Base-by-base conservation (phyloP, 2,888 invertebrate genomes). In the Mechanitis messenoides region DNA sequence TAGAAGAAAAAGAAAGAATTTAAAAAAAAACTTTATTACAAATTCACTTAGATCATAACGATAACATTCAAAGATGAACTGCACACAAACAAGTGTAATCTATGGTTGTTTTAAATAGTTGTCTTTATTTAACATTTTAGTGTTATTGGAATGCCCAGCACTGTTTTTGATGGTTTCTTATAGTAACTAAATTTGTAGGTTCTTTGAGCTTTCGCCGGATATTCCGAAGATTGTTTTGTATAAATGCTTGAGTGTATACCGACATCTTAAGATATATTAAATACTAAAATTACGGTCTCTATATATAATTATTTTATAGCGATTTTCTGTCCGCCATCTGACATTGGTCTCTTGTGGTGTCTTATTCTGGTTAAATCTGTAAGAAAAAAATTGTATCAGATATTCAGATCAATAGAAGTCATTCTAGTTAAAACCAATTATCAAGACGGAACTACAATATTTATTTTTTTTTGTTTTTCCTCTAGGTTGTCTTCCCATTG, bases 81-180 rank as follows among this genome's bases (percentile, higher is more conserved):
- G 69, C 75, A 74, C 74, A 76, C 75, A 74, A 74, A 75, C 68
- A 76, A 75, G 69, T 74, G 72, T 71, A 74, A 74, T 67, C 67
- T 70, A 68, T 72, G 72, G 70, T 71, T 71, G 66, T 72, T 72
- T 55, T 28, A 53, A 20, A 68, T 69, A 73, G 77, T 73, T 85
- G 87, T 86, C 87, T 87, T 86, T 86, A 81, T 75, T 76, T 76
- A 70, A 74, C 74, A 53, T 67, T 60, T 77, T 81, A 79, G 73
- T 76, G 64, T 75, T 77, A 82, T 83, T 87, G 87, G 86, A 87
- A 87, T 87, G 85, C 85, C 85, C 85, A 85, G 84, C 86, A 83
- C 78, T 78, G 74, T 67, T 20, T 20, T 20, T 60, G 54, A 9
- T 65, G 61, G 12, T 64, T 46, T 58, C 53, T 57, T 50, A 38